A percentile compares a stretch with the other conserved stretches of the same genome.
Evolutionary conservation across 1,140 invertebrate genomes (phyloP).

Genomic region (Tetramorium simillimum): DNA sequence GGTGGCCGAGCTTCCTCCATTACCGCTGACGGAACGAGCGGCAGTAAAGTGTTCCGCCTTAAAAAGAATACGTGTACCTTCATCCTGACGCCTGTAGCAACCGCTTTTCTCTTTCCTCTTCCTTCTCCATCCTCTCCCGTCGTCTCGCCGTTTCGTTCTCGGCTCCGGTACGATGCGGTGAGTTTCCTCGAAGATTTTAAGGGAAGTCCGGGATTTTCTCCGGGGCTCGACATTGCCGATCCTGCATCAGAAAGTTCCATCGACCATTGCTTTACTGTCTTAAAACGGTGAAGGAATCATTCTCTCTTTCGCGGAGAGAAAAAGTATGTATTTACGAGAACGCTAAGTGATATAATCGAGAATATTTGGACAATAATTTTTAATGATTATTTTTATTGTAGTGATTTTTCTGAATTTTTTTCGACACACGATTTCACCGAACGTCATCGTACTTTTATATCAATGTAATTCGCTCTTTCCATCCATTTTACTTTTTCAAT

Average conservation of each 20-base stretch:
- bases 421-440: not conserved
- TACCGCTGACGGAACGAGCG: conserved; percentile 71
- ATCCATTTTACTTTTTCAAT: not conserved
- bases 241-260: conserved; percentile 52
- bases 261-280: conserved; percentile 27
- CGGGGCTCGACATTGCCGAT: not conserved
- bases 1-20: conserved; percentile 68
- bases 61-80: conserved; percentile 72
- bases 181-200: conserved; percentile 47
- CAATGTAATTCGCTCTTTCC: not conserved
- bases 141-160: not conserved
- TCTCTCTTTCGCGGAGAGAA: not conserved
- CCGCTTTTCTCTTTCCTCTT: conserved; percentile 13
- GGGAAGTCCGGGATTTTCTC: conserved; percentile 45
- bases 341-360: not conserved
- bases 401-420: not conserved
- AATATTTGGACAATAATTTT: not conserved
- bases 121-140: too few species aligned
- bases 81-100: conserved; percentile 62
- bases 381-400: not conserved
- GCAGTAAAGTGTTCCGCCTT: conserved; percentile 71
- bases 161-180: not conserved
- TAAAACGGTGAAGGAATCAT: not conserved
- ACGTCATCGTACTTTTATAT: not conserved
- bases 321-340: not conserved